phyloP scores from a whole-genome alignment of 2,797 vertebrate genomes.

The Sebastiscus tertius region DNA sequence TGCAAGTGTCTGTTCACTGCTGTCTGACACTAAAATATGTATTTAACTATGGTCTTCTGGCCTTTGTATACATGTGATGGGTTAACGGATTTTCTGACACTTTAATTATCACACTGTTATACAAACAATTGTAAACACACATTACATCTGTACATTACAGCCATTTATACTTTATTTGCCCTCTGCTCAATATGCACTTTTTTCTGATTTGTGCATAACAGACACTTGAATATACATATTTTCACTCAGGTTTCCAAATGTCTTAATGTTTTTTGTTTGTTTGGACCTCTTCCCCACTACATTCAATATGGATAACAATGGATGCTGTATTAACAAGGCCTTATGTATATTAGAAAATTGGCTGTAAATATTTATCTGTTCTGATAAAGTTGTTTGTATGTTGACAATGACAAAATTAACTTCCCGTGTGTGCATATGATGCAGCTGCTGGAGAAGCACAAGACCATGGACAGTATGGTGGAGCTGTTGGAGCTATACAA shows the following conservation, averaged over 20 bases:
- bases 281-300: too few relatives aligned
- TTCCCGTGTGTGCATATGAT: conserved; percentile 24
- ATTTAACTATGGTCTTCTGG: neutral
- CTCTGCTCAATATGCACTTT: neutral
- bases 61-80: neutral
- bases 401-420: neutral
- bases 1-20: conserved; percentile 13
- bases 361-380: neutral
- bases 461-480: conserved; percentile 92
- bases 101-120: neutral
- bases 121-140: neutral
- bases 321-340: neutral
- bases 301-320: neutral
- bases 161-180: neutral
- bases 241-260: neutral
- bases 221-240: neutral
- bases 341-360: neutral
- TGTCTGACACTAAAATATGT: neutral
- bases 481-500: conserved; percentile 92
- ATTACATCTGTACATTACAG: neutral
- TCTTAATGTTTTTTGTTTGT: neutral
- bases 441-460: conserved; percentile 94
- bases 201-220: neutral
- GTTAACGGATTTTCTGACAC: neutral
- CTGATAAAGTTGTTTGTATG: conserved; percentile 7